A percentile compares a stretch with the other conserved stretches of the same genome.
Evolutionary conservation across 2,113 vertebrate genomes (phyloP).

Genomic region (Pomatostomus ruficeps): DNA sequence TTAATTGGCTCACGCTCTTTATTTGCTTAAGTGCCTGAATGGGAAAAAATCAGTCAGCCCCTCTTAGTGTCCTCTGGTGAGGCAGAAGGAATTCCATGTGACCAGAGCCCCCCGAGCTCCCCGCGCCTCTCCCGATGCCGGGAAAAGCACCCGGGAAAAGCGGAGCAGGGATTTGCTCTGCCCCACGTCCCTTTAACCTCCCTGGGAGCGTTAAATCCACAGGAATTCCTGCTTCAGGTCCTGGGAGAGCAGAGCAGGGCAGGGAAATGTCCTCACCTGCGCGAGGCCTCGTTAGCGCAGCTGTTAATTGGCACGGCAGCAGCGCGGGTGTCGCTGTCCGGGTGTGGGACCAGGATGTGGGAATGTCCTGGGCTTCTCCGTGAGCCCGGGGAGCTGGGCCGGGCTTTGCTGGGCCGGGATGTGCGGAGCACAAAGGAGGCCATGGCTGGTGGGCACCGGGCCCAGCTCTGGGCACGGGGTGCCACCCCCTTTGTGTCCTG

Average conservation of each 20-base stretch:
- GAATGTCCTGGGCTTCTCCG: neutral
- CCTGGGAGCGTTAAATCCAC: neutral
- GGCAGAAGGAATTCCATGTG: neutral
- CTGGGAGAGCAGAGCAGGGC: neutral
- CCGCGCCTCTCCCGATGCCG: rapidly evolving
- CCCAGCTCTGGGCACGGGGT: neutral
- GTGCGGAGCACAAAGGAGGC: neutral
- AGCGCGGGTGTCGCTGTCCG: rapidly evolving
- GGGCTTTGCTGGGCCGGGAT: neutral
- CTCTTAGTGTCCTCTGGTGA: neutral
- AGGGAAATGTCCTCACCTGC: neutral
- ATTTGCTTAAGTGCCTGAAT: neutral
- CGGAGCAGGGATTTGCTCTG: neutral
- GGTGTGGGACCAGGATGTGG: neutral
- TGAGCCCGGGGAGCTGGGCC: neutral
- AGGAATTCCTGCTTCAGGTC: neutral
- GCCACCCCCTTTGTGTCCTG: neutral
- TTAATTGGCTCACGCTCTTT: neutral
- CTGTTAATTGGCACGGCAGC: neutral
- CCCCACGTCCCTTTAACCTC: neutral
- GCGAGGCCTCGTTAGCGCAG: neutral
- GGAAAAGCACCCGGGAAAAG: no score
- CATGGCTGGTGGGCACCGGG: rapidly evolving
- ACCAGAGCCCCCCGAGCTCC: neutral
- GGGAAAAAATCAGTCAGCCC: neutral